Evolutionary conservation across 2,888 invertebrate species (phyloP), one percentile per base, ranked within the genome.

Genomic region (Eristalis intricaria): DNA sequence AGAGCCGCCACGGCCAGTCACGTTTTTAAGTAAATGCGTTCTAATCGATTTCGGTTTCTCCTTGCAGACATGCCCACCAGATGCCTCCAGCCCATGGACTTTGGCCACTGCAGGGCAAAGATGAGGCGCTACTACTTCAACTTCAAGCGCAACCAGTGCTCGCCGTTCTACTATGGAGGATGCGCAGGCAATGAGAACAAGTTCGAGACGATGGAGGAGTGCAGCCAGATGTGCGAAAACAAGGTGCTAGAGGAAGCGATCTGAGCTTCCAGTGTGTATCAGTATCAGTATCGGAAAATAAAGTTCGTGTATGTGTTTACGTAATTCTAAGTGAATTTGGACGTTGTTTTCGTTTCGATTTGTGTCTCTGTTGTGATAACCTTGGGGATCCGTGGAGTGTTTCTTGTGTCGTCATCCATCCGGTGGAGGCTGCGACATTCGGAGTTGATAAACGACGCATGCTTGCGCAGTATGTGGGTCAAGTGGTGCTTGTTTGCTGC

Each of bases 91-190:
- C 94, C 95, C 56, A 94, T 94, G 88, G 95, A 96, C 84, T 93
- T 93, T 66, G 97, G 97, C n/a, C 95, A 96, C 1, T 97, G 97
- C 91, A 94, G 95, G 43, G 96, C 96, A 13, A 95, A 94, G 89
- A 96, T 96, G 91, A 94, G 95, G 76, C 94, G 97, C n/a, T 97
- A 96, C 95, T 95, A 95, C 91, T 97, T 95, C 92, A 95, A 96
- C 90, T 91, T 94, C 43, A 87, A 90, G 58, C 90, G 90, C 77
- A 90, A 90, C 89, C 89, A 89, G 77, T 97, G 97, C 91, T 93
- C 95, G 64, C 95, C 95, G 66, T 97, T 97, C 92, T 94, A 94
- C 73, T 97, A 96, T 91, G 96, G 96, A 15, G 95, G 95, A 8
- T 95, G 95, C 89, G 93, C 96, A 74, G 97, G 97, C 11, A 97